phyloP scores from a whole-genome alignment of 2,113 vertebrate species.

The Rhinolophus ferrumequinum region DNA sequence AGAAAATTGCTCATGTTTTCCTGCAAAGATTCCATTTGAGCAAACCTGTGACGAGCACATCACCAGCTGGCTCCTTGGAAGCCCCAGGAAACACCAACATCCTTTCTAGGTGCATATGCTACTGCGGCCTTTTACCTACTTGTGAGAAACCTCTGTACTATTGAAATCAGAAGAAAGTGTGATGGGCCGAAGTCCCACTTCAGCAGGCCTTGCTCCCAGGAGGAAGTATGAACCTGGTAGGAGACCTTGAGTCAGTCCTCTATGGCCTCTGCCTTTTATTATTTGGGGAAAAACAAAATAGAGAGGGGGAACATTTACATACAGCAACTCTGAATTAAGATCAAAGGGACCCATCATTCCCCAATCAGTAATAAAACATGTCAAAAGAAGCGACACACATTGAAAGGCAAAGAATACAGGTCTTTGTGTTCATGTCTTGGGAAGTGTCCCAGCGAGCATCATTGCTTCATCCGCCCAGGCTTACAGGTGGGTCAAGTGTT shows the following conservation, averaged over 20 bases:
- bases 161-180: background rate
- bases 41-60: accelerated
- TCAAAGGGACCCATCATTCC: background rate
- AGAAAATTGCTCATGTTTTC: background rate
- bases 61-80: background rate
- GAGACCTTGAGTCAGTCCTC: background rate
- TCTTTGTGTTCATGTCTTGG: background rate
- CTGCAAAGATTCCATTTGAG: background rate
- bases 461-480: background rate
- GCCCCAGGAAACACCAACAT: background rate
- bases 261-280: background rate
- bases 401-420: background rate
- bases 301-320: background rate
- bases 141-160: background rate
- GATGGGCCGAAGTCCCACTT: accelerated
- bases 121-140: accelerated
- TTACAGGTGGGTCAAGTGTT: background rate
- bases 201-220: background rate
- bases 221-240: no score
- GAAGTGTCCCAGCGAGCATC: background rate
- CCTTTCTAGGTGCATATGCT: accelerated
- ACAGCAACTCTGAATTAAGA: background rate
- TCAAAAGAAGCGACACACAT: background rate
- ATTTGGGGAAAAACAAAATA: background rate
- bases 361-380: no score